These are phyloP conservation scores for Cheilosia vulpina DNA, from an alignment of 2,888 invertebrate genomes.

Conservation along the genomic window DNA sequence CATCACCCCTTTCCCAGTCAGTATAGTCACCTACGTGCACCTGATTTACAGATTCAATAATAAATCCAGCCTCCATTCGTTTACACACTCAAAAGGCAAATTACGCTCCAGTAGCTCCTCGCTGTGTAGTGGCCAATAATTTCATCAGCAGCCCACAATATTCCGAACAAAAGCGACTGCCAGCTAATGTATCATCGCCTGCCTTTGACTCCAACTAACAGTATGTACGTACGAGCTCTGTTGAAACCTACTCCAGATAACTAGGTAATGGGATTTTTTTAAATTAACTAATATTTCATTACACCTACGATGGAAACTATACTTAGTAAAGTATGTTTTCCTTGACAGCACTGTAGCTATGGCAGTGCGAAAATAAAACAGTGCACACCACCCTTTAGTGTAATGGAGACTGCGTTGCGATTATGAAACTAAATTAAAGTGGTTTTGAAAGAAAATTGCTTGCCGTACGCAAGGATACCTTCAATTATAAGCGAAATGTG, in stretches of 20 bases:
- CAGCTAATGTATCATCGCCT: slow-evolving; percentile 24
- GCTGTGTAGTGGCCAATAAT: slow-evolving; percentile 9
- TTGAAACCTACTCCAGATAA: neutral
- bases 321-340: neutral
- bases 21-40: no score
- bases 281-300: slow-evolving; percentile 2
- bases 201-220: neutral
- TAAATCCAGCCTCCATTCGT: neutral
- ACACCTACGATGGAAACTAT: neutral
- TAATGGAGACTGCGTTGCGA: neutral
- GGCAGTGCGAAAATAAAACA: neutral
- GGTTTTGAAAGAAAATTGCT: neutral
- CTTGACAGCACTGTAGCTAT: neutral
- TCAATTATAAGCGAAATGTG: neutral
- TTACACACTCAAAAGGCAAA: neutral
- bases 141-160: neutral
- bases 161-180: neutral
- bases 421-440: neutral
- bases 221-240: neutral
- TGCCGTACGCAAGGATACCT: neutral
- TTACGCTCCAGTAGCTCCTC: no score
- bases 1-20: no score
- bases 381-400: neutral
- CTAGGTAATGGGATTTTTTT: slow-evolving; percentile 5
- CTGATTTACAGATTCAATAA: no score